A percentile compares a stretch with the other conserved stretches of the same genome.
phyloP scores from a whole-genome alignment of 2,113 vertebrate genomes.

The Sinocyclocheilus anophthalmus region DNA sequence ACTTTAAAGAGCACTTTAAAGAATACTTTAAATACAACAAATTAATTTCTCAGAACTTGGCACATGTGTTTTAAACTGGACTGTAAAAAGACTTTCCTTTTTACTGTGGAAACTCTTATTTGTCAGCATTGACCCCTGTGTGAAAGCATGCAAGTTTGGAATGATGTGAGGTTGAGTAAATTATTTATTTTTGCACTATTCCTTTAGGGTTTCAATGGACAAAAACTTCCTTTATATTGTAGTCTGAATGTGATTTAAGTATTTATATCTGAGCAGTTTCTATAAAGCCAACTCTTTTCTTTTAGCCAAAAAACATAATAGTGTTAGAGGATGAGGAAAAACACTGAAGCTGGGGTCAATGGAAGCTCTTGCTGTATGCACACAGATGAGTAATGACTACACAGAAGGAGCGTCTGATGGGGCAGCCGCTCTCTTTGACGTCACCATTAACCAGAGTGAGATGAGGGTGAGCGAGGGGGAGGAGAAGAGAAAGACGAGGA shows the following conservation, averaged over 20 bases:
- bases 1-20: too few species aligned
- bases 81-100: neutral
- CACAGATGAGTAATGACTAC: conserved; percentile 31
- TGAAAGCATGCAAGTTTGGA: neutral
- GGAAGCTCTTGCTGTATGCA: neutral
- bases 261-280: neutral
- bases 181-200: neutral
- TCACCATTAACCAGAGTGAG: conserved; percentile 25
- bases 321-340: neutral
- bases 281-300: neutral
- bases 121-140: neutral
- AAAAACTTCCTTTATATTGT: neutral
- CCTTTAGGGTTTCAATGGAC: neutral
- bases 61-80: neutral
- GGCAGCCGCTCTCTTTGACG: conserved; percentile 24
- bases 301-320: neutral
- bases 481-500: neutral
- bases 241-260: neutral
- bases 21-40: too few species aligned
- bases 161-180: neutral
- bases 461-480: neutral
- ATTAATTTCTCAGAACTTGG: neutral
- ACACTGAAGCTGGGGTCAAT: neutral
- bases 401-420: neutral
- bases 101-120: neutral